phyloP scores from a whole-genome alignment of 1,140 invertebrate genomes.

The Habropoda laboriosa region DNA sequence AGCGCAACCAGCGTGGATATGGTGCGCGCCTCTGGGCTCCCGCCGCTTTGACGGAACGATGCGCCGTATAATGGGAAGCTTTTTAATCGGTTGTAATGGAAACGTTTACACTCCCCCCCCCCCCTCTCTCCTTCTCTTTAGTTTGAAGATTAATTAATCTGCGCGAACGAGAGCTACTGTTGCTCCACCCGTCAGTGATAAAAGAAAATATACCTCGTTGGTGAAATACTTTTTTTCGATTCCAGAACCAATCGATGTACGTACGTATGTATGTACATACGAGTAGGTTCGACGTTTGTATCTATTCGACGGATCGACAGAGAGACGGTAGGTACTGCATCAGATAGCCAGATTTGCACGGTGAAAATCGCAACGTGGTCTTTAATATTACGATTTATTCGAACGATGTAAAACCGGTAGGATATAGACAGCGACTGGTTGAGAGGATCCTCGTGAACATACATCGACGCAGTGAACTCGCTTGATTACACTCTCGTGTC shows the following conservation, averaged over 20 bases:
- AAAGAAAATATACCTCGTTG: background rate
- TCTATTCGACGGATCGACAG: too few relatives aligned
- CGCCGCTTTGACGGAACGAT: background rate
- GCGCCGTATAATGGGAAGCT: background rate
- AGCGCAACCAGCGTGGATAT: too few relatives aligned
- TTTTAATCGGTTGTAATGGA: background rate
- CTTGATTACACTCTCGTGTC: too few relatives aligned
- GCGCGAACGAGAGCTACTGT: background rate
- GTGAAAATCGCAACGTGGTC: too few relatives aligned
- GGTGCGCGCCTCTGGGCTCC: too few relatives aligned
- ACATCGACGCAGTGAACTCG: background rate
- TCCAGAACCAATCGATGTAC: background rate
- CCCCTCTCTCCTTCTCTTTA: background rate
- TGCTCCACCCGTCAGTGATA: background rate
- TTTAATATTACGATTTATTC: constrained; percentile 2
- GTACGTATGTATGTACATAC: too few relatives aligned
- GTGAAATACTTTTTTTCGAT: background rate
- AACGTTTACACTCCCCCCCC: too few relatives aligned
- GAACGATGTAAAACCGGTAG: background rate
- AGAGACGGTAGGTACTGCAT: too few relatives aligned
- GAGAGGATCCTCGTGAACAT: background rate
- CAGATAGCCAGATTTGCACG: too few relatives aligned
- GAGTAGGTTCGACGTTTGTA: background rate
- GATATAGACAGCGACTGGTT: background rate
- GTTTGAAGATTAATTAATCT: background rate